phyloP scores from a whole-genome alignment of 2,797 vertebrate genomes.

The Diglossa cyanea region DNA sequence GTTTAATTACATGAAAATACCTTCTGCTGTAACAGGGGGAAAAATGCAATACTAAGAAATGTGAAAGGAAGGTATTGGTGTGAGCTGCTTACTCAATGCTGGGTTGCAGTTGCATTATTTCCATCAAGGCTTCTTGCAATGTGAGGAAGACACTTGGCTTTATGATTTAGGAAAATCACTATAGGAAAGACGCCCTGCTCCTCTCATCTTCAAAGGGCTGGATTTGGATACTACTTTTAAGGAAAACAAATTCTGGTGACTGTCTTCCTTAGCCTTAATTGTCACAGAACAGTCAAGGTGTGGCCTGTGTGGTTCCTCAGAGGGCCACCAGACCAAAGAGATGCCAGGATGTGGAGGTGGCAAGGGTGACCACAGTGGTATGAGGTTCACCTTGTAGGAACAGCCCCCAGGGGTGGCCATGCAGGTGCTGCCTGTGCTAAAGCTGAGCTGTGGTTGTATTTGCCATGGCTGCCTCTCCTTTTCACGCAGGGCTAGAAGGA shows the following conservation, averaged over 20 bases:
- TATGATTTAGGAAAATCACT: constrained; percentile 7
- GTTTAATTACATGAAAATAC: not conserved
- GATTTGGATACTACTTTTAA: not conserved
- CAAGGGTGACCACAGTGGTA: not conserved
- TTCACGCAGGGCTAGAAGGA: rapidly evolving
- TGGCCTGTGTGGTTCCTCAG: not conserved
- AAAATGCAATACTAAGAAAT: not conserved
- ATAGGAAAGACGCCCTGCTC: not conserved
- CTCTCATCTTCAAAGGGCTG: constrained; percentile 39
- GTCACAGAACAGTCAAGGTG: not conserved
- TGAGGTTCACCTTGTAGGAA: not conserved
- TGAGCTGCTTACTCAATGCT: not conserved
- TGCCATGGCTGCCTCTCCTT: not conserved
- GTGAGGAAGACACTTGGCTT: not conserved
- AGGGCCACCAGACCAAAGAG: not conserved
- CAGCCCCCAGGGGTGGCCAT: not conserved
- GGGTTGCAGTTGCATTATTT: not conserved
- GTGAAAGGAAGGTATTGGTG: not conserved
- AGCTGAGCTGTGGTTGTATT: not conserved
- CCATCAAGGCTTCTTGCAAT: not conserved
- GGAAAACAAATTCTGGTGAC: not conserved
- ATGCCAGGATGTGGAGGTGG: not conserved
- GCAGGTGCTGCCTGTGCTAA: not conserved
- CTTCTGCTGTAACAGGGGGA: not conserved
- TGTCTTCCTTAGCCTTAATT: not conserved